Conservation (phyloP, 1,140 invertebrate species). For the Aricia agestis region DNA sequence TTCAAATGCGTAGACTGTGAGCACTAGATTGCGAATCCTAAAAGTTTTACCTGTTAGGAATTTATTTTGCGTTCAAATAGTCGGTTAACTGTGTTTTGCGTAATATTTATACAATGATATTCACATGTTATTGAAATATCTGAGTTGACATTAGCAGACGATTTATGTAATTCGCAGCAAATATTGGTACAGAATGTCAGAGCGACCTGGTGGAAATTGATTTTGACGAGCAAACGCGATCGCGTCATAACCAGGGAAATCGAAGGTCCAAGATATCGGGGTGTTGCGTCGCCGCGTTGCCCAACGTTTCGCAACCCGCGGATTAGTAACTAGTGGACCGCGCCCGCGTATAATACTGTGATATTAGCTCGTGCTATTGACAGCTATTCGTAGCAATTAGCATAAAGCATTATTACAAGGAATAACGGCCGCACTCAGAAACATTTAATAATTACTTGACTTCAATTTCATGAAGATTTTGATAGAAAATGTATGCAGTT, state of each 20-base stretch:
- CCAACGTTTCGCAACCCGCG: constrained; percentile 55
- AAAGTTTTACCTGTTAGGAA: too few species aligned
- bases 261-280: constrained; percentile 48
- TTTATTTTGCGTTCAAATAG: background rate
- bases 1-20: too few species aligned
- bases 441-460: too few species aligned
- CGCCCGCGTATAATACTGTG: too few species aligned
- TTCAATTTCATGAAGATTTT: too few species aligned
- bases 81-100: background rate
- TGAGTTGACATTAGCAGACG: too few species aligned
- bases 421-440: too few species aligned
- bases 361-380: too few species aligned
- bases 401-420: too few species aligned
- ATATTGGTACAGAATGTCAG: background rate
- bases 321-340: constrained; percentile 42
- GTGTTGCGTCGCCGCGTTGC: constrained; percentile 41
- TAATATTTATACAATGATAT: background rate
- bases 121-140: background rate
- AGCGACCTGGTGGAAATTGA: constrained; percentile 34
- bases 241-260: constrained; percentile 55
- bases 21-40: too few species aligned
- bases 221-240: constrained; percentile 51
- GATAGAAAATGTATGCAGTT: too few species aligned
- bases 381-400: too few species aligned
- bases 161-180: background rate